Conservation (phyloP, 2,113 vertebrate species). For the Pseudopodoces humilis region DNA sequence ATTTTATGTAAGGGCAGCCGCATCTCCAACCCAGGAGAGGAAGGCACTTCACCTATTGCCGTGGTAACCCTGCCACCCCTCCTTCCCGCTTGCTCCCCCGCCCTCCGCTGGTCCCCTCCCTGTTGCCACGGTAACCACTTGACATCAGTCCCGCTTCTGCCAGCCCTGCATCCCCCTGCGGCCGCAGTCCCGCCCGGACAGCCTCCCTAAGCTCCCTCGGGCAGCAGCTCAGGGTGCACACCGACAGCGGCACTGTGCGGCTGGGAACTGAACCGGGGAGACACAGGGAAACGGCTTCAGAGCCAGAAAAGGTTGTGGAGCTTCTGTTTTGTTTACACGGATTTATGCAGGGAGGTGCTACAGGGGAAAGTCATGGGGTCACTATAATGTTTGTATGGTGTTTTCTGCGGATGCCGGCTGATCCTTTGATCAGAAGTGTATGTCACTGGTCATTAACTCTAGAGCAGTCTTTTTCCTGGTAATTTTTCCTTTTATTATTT, state of each 20-base stretch:
- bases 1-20: neutral
- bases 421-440: neutral
- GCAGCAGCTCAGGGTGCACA: fast-evolving
- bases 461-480: neutral
- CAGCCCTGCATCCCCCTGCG: neutral
- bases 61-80: neutral
- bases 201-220: neutral
- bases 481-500: neutral
- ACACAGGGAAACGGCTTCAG: fast-evolving
- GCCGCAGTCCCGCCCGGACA: fast-evolving
- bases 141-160: neutral
- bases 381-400: fast-evolving
- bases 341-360: neutral
- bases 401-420: neutral
- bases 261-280: neutral
- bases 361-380: neutral
- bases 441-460: neutral
- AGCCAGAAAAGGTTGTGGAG: neutral
- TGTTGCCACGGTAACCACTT: conserved; percentile 42
- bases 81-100: neutral
- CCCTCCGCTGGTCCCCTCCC: neutral
- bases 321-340: neutral
- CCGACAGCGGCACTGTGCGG: fast-evolving
- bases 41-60: conserved; percentile 2
- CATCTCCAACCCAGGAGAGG: neutral